Conservation (phyloP, 2,113 vertebrate genomes). For the Calypte anna region DNA sequence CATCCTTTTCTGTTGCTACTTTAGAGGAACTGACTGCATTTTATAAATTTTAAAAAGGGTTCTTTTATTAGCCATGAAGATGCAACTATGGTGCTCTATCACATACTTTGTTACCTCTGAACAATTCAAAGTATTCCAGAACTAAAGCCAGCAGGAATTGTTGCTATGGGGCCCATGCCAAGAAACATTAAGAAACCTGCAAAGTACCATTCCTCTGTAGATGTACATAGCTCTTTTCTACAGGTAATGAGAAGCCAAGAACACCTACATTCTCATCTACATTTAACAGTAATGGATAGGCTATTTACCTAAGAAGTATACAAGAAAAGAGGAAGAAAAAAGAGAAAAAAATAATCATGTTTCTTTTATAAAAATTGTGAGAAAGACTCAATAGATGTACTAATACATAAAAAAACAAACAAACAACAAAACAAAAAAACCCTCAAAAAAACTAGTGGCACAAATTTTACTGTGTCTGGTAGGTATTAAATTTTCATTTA, state of each 20-base stretch:
- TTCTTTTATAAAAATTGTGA: neutral
- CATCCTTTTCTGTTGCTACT: neutral
- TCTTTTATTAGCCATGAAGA: neutral
- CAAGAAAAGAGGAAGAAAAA: neutral
- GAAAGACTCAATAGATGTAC: neutral
- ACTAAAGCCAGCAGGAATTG: neutral
- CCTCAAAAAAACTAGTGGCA: neutral
- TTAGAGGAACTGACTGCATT: neutral
- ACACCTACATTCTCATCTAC: neutral
- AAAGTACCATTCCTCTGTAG: neutral
- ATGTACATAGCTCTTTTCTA: neutral
- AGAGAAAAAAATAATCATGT: rapidly evolving
- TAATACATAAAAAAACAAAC: neutral
- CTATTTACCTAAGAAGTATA: neutral
- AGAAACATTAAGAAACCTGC: neutral
- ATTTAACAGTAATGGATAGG: neutral
- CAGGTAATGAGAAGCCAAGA: neutral
- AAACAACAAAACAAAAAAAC: too few relatives aligned
- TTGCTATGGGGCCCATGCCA: neutral
- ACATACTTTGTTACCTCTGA: neutral
- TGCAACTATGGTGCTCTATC: neutral
- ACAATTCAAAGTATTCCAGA: neutral
- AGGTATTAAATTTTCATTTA: neutral
- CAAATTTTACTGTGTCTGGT: neutral
- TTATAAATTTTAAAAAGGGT: neutral